Evolutionary conservation across 2,888 invertebrate genomes (phyloP), one percentile per base, ranked within the genome.

Genomic region (Tenthredo livida): DNA sequence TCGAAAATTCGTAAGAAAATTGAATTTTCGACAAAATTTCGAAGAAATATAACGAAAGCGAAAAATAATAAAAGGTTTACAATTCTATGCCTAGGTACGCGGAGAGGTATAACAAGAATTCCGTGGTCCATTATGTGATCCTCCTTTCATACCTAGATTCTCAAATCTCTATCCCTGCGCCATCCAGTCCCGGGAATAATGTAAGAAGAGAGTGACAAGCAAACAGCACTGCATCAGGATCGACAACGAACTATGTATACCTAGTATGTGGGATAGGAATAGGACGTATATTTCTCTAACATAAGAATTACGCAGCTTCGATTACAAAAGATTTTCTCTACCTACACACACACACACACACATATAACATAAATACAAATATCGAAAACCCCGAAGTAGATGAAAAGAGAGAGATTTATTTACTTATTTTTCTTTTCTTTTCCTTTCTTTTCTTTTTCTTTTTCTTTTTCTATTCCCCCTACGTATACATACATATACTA

Each of bases 401-500:
- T 61, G 61, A 61, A 61, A 61, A 70, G 70, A 70, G 70, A 73
- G 72, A 73, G 72, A 73, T 43, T 43, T 43, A 40, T 43, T 73
- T 73, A 54, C 40, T n/a, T 73, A 1, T 86, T 67, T 84, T 83
- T 86, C 67, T 9, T 25, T 9, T 3, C 10, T 25, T 21, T 9
- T 21, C 9, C 10, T 61, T 12, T 10, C 10, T 85, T 37, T 2
- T 67, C 25, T 37, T 15, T 37, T 2, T 67, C 40, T 21, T 21
- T 43, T 70, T 21, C 40, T 43, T 9, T 37, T 65, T 58, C 50
- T 85, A 37, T 37, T 37, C 37, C 37, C 37, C 54, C 80, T 72
- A 21, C 15, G 2, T 29, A 58, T 67, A n/a, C 7, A 9, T 21
- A 9, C 58, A 61, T 3, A 25, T 61, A 61, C 12, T 47, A 47